Base-by-base conservation (phyloP, 2,888 invertebrate species). In the Pterobdella sp. region DNA sequence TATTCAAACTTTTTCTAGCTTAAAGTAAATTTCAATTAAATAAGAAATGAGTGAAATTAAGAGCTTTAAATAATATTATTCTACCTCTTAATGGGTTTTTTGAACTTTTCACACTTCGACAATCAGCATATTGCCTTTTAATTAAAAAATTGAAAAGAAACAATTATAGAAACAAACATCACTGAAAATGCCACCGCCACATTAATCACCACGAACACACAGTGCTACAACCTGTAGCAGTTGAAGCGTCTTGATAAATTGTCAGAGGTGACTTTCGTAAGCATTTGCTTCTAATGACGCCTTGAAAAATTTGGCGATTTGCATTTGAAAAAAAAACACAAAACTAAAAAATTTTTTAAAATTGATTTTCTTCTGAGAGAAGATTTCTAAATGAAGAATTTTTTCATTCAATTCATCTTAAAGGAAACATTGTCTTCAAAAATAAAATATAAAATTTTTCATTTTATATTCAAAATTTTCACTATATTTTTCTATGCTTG, bases 241-340 rank as follows among this genome's bases (percentile, higher is more conserved):
- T 56, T 22, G 26, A 56, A n/a, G 26, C 60, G n/a, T 56, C 60
- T 56, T 56, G 60, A 56, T 22, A 56, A 56, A 56, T 56, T 56
- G 3, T 22, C n/a, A 18, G 60, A 56, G 60, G 60, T 56, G 60
- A 56, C 4, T 56, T 56, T 22, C 18, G 60, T 56, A 22, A 56
- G n/a, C 60, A 56, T 56, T 56, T 26, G 4, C 4, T 26, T 22
- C 60, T 56, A 56, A 56, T 56, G 60, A 56, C n/a, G 60, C 10
- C n/a, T 3, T 56, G 60, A 56, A 22, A 56, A 56, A 56, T 56
- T 26, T 56, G 4, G 14, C 60, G 60, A 56, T 56, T 56, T 56
- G 60, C 60, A 56, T 56, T 42, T 18, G 42, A 42, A 18, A 42
- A 7, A 42, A 18, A 42, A 42, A 42, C 7, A 42, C 18, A 42